These are phyloP conservation scores for Oncorhynchus kisutch DNA, from an alignment of 2,113 vertebrate genomes.

Conservation along the genomic window DNA sequence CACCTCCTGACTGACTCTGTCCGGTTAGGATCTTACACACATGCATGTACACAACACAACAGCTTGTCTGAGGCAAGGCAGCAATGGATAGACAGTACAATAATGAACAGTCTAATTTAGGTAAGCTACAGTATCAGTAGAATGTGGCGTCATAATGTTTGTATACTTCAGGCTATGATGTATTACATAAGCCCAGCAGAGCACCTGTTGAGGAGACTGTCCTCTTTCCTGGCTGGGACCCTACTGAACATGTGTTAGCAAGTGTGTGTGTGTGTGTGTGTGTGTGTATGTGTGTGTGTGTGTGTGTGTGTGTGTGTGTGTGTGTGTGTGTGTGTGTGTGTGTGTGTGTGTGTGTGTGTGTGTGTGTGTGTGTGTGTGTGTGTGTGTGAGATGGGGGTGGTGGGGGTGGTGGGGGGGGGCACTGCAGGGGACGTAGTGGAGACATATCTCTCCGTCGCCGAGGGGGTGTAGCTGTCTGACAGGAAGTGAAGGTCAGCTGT, in stretches of 20 bases:
- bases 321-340: conserved; percentile 32
- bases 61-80: conserved; percentile 13
- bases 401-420: conserved; percentile 10
- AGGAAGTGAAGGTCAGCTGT: conserved; percentile 70
- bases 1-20: conserved; percentile 42
- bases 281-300: background rate
- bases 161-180: background rate
- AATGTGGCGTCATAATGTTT: background rate
- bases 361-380: conserved; percentile 35
- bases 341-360: conserved; percentile 5
- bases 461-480: conserved; percentile 73
- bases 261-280: background rate
- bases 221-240: conserved; percentile 12
- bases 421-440: conserved; percentile 55
- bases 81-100: background rate
- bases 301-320: background rate
- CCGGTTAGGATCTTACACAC: conserved; percentile 41
- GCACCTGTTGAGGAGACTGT: conserved; percentile 43
- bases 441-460: conserved; percentile 48
- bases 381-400: conserved; percentile 35
- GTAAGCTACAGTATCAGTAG: background rate
- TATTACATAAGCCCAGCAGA: conserved; percentile 11
- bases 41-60: conserved; percentile 12
- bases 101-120: background rate
- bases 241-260: conserved; percentile 33